Percentiles rank a stretch among this genome's conserved stretches.
phyloP scores from a whole-genome alignment of 2,797 vertebrate genomes.

The Novumbra hubbsi region DNA sequence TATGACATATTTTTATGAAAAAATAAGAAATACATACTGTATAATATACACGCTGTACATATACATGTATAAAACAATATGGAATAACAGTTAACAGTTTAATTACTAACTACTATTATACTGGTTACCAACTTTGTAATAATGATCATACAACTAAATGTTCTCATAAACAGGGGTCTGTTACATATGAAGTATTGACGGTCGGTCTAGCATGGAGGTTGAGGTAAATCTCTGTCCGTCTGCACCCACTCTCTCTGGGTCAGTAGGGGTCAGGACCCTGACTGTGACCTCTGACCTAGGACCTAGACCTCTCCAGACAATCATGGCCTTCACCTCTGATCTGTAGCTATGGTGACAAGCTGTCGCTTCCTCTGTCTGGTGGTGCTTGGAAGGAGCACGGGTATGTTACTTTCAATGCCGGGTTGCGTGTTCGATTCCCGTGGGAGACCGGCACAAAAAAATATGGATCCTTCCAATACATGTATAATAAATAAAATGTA shows the following conservation, averaged over 20 bases:
- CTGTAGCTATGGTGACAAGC: constrained; percentile 38
- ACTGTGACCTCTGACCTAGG: constrained; percentile 51
- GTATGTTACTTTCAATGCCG: not conserved
- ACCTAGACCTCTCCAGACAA: constrained; percentile 31
- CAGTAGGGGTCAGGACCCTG: constrained; percentile 33
- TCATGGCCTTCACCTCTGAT: constrained; percentile 58
- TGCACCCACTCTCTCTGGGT: constrained; percentile 19
- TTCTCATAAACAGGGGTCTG: no score
- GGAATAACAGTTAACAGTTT: no score
- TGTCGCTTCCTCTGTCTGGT: constrained; percentile 29
- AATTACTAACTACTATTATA: no score
- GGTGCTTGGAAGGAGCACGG: not conserved
- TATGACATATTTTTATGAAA: no score
- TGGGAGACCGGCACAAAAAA: not conserved
- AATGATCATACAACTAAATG: no score
- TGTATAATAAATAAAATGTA: no score
- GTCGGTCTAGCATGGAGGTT: constrained; percentile 9
- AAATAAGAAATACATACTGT: no score
- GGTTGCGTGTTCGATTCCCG: not conserved
- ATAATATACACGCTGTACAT: no score
- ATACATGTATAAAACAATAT: no score
- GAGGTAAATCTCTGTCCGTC: constrained; percentile 6
- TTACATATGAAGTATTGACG: not conserved
- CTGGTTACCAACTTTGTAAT: no score
- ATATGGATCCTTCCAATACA: not conserved